Percentiles rank a stretch among this genome's conserved stretches.
Conservation (phyloP, 2,113 vertebrate species). For the Rhinichthys klamathensis region DNA sequence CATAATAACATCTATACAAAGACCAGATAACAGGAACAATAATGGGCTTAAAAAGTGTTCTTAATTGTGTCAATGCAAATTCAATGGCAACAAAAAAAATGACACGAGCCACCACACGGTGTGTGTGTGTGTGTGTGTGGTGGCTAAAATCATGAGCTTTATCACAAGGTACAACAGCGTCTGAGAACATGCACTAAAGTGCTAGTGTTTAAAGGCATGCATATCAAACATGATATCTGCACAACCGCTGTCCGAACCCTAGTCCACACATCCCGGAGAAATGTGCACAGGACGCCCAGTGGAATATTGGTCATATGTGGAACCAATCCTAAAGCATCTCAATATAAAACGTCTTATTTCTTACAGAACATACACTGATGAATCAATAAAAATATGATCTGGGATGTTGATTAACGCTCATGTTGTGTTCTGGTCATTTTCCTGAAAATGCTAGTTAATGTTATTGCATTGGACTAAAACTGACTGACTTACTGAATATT, state of each 20-base stretch:
- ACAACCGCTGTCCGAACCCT: constrained; percentile 72
- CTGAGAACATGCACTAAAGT: constrained; percentile 93
- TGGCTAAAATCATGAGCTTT: constrained; percentile 71
- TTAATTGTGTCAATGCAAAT: constrained; percentile 79
- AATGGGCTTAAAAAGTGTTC: constrained; percentile 82
- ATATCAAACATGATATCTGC: constrained; percentile 79
- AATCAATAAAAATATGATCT: no score
- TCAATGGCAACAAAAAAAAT: constrained; percentile 81
- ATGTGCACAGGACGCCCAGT: not conserved
- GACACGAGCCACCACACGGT: constrained; percentile 61
- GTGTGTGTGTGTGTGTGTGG: constrained; percentile 14
- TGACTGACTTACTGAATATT: no score
- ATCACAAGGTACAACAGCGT: constrained; percentile 77
- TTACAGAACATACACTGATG: no score
- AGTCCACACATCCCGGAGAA: not conserved
- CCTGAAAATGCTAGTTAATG: no score
- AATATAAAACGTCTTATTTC: not conserved
- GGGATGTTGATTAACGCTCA: no score
- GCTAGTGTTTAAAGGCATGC: constrained; percentile 89
- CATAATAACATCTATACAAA: constrained; percentile 81
- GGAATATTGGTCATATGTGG: not conserved
- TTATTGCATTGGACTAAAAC: no score
- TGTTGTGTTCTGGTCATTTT: no score
- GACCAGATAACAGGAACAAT: constrained; percentile 81
- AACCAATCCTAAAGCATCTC: not conserved